Conservation (phyloP, 2,888 invertebrate genomes). For the Tryphoninae sp. region DNA sequence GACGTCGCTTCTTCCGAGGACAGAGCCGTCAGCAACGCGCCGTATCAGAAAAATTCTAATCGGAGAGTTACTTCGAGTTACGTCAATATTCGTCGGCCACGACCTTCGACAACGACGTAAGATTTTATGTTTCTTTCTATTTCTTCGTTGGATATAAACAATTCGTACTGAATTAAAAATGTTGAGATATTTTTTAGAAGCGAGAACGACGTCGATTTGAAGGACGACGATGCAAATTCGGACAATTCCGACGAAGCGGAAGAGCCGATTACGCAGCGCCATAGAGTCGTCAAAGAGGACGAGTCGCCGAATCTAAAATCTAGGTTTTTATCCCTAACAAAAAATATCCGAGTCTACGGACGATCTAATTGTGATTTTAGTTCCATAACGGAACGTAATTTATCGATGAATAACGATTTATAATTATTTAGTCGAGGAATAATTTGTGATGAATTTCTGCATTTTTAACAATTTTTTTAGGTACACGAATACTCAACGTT, state of each 20-base stretch:
- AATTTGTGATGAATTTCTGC: neutral
- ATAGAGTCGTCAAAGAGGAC: constrained; percentile 54
- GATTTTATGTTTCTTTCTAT: constrained; percentile 60
- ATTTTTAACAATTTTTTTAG: constrained; percentile 69
- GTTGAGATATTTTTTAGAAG: constrained; percentile 57
- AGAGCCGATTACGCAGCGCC: constrained; percentile 33
- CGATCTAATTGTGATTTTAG: too few species aligned
- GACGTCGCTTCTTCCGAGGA: constrained; percentile 80
- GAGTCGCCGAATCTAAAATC: constrained; percentile 71
- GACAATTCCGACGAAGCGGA: constrained; percentile 43
- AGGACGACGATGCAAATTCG: constrained; percentile 63
- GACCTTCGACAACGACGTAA: constrained; percentile 74
- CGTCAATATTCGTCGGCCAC: constrained; percentile 76
- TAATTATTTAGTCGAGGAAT: neutral
- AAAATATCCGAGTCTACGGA: constrained; percentile 15
- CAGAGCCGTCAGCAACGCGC: constrained; percentile 72
- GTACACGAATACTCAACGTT: constrained; percentile 80
- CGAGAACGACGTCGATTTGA: constrained; percentile 72
- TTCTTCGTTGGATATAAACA: neutral
- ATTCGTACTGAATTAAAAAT: neutral
- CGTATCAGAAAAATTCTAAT: constrained; percentile 67
- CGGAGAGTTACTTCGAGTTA: constrained; percentile 76
- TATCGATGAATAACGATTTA: neutral
- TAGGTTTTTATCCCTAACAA: constrained; percentile 69
- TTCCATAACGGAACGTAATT: too few species aligned